Base-by-base conservation (phyloP, 2,888 invertebrate genomes). In the Cabera pusaria region DNA sequence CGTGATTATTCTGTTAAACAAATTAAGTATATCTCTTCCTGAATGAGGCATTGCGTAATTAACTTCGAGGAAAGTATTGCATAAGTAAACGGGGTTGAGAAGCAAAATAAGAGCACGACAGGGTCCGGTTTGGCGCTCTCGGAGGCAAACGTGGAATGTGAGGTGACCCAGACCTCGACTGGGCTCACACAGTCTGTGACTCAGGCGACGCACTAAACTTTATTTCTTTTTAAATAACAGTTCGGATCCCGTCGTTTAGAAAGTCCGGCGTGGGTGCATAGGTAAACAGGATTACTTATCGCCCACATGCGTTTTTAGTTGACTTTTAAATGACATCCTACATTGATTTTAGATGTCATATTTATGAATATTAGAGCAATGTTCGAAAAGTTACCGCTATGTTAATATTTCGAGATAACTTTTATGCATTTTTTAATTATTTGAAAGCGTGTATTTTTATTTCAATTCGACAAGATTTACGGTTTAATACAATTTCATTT, bases 121-220 rank as follows among this genome's bases (percentile, higher is more conserved):
- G 52, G 52, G 72, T 65, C 76, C 75, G 76, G 76, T 76, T 76
- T 74, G 56, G 65, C 63, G 61, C 50, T 58, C 50, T 57, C 57
- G 56, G 56, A 59, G 59, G 59, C 61, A 72, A 72, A 85, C 29
- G 21, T 12, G 31, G 31, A 31, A 31, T 31, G 31, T 8, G 25
- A 25, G 87, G 87, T 84, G 81, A 86, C 85, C 87, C 85, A 85
- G 76, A 81, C 79, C 73, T 67, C 76, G 64, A 64, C 64, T 76
- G 79, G 76, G 76, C 68, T 65, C 67, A 26, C 18, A 12, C 27
- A 32, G 24, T 56, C 59, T 66, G 71, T 87, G 87, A 87, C 78
- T 86, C 87, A 86, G 59, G 57, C 55, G 60, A 65, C 60, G 60
- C 52, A 64, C 59, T 20, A 3, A 26, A 24, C 20, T 40, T 42